phyloP scores from a whole-genome alignment of 1,140 invertebrate species.

The Acyrthosiphon pisum region DNA sequence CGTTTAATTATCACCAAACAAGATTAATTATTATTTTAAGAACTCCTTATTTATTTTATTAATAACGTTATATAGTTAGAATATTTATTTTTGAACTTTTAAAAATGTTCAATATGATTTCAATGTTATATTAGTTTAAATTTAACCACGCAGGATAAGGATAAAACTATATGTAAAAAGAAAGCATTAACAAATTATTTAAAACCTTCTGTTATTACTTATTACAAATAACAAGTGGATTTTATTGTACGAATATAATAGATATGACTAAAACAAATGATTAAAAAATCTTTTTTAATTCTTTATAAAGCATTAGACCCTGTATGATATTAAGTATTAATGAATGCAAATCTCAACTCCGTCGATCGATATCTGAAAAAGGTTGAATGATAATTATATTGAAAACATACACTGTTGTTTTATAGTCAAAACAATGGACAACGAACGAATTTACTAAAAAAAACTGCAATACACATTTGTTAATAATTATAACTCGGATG shows the following conservation, averaged over 20 bases:
- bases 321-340: background rate
- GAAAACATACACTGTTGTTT: background rate
- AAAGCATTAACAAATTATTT: background rate
- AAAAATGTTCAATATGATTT: background rate
- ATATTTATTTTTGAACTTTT: background rate
- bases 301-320: background rate
- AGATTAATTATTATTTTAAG: background rate
- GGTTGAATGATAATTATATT: background rate
- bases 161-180: background rate
- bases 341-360: background rate
- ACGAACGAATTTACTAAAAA: background rate
- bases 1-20: too few relatives aligned
- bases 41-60: background rate
- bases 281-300: background rate
- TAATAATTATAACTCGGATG: background rate
- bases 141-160: too few relatives aligned
- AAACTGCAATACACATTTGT: background rate
- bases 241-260: too few relatives aligned
- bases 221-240: background rate
- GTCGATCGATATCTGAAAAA: background rate
- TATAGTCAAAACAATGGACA: background rate
- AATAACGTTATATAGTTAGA: background rate
- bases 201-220: background rate
- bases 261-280: background rate
- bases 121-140: background rate